Conservation (phyloP, 2,888 invertebrate species). For the Ectobius pallidus region DNA sequence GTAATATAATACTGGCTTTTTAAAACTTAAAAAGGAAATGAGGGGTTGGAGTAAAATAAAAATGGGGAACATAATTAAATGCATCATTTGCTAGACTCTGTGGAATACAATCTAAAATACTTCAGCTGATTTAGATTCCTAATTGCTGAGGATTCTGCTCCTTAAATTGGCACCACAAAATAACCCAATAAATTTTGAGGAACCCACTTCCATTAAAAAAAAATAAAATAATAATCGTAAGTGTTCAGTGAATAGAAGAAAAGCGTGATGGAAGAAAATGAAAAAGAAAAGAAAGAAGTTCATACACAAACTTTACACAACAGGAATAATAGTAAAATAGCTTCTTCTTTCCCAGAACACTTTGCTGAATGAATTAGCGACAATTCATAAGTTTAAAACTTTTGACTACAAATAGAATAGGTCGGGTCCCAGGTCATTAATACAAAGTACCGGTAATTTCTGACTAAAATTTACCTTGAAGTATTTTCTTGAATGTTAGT, state of each 20-base stretch:
- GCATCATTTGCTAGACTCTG: slow-evolving; percentile 23
- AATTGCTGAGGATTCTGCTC: not conserved
- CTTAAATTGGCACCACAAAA: not conserved
- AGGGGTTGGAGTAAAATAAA: slow-evolving; percentile 9
- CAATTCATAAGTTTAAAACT: too few species aligned
- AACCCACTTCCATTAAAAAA: slow-evolving; percentile 24
- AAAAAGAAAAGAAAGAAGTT: too few species aligned
- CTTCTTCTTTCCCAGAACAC: too few species aligned
- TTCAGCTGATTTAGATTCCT: not conserved
- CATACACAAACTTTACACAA: too few species aligned
- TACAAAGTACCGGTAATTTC: slow-evolving; percentile 14
- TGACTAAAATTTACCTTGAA: slow-evolving; percentile 8
- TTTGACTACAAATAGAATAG: too few species aligned
- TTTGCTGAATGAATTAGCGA: too few species aligned
- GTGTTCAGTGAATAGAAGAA: too few species aligned
- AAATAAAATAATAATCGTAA: too few species aligned
- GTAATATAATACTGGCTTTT: slow-evolving; percentile 22
- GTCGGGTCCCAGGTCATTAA: slow-evolving; percentile 28
- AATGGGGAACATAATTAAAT: slow-evolving; percentile 21
- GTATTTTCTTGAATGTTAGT: slow-evolving; percentile 12
- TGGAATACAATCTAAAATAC: slow-evolving; percentile 22
- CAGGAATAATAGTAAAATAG: too few species aligned
- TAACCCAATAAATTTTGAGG: not conserved
- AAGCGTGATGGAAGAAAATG: too few species aligned
- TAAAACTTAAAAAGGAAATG: not conserved